Evolutionary conservation across 2,113 vertebrate genomes (phyloP).

Genomic region (Hassar affinis): DNA sequence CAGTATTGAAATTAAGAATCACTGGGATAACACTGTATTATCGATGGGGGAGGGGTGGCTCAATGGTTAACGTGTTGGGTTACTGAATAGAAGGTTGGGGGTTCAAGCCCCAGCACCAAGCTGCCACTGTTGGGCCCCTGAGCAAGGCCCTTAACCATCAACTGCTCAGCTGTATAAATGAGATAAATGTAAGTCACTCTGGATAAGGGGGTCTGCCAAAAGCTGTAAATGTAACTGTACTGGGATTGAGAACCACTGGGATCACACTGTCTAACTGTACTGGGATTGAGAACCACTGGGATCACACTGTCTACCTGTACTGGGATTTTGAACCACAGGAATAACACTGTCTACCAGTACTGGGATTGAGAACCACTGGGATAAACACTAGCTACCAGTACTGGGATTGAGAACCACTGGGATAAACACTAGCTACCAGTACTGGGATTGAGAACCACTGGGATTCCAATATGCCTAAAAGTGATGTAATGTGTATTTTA

Average conservation of each 20-base stretch:
- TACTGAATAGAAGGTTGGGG: too few relatives aligned
- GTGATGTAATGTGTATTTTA: slow-evolving; percentile 2
- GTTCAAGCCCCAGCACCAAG: too few relatives aligned
- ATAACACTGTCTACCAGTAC: neutral
- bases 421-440: neutral
- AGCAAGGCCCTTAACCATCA: too few relatives aligned
- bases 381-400: too few relatives aligned
- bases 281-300: neutral
- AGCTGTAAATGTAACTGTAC: too few relatives aligned
- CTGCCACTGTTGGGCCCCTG: too few relatives aligned
- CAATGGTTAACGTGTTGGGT: too few relatives aligned
- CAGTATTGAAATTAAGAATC: neutral
- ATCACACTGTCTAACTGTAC: neutral
- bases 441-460: neutral
- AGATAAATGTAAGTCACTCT: too few relatives aligned
- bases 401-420: neutral
- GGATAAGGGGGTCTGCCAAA: too few relatives aligned
- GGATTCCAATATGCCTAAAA: neutral
- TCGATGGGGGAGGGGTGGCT: too few relatives aligned
- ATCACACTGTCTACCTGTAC: neutral
- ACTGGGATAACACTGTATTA: too few relatives aligned
- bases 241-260: neutral
- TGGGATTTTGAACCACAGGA: neutral
- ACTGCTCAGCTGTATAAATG: too few relatives aligned
- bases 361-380: neutral